Evolutionary conservation across 1,140 invertebrate genomes (phyloP), one percentile per base, ranked within the genome.

Genomic region (Protaetia brevitarsis): DNA sequence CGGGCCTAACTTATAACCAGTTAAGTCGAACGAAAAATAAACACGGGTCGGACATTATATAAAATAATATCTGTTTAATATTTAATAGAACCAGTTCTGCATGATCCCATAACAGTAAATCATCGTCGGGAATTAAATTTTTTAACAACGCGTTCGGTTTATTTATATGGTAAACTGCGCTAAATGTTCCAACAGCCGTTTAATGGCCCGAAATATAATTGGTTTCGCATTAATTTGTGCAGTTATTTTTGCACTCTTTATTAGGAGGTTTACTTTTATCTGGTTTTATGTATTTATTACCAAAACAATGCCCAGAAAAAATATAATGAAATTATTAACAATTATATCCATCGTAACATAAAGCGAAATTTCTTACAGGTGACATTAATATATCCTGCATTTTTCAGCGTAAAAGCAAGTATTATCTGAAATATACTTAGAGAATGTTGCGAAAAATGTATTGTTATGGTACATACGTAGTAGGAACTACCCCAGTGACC

Each of bases 61-160:
- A 71, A 72, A 74, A 73, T 75, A 74, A 74, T 73, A 74, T 72
- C 74, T 69, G 67, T 73, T 76, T 73, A 74, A 74, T 74, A 76
- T 74, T 74, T 73, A 74, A 74, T 68, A 70, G 69, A 74, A 76
- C 73, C 73, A 70, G 73, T 73, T 75, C 68, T 27, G 57, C 21
- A 34, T 59, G 41, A 51, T 51, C 41, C 69, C 59, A 71, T 71
- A 74, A 73, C 72, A 74, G 67, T 76, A 72, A 72, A 76, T 76
- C 74, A 75, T 73, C 72, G 72, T 72, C 71, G 69, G 56, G 69
- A 68, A 70, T 73, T 75, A 71, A 75, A 72, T 11, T 66, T 71
- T 72, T 69, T 72, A 69, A 71, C 68, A 72, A 68, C 72, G 63
- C 69, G 62, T 66, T 60, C 64, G 59, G 67, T 73, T n/a, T 74